Base-by-base conservation (phyloP, 2,113 vertebrate species). In the Oncorhynchus kisutch region DNA sequence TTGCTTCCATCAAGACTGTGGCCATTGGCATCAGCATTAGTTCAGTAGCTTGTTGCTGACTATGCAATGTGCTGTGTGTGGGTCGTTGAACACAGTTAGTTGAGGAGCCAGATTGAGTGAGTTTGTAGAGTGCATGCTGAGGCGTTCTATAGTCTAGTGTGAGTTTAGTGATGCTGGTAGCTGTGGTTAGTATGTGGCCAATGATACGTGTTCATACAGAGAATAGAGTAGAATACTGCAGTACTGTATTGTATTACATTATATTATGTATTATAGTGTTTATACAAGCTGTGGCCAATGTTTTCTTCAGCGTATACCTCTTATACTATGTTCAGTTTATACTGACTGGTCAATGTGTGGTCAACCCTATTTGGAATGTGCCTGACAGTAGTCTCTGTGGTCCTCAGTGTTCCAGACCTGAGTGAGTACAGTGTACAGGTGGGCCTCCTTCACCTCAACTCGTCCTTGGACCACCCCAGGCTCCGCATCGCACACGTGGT, bases 371-470 rank as follows among this genome's bases (percentile, higher is more conserved):
- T 9, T 62, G 59, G 2, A 14, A 12, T 67, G 65, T 67, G 25
- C 18, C 11, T 67, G 65, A 11, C 6, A 1, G 13, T 48, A 48
- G n/a, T 66, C 12, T n/a, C 72, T 86, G 20, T 78, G 65, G 64
- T 77, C 29, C 29, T 49, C 86, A 97, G 97, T 75, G 94, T 96
- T 87, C 97, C 95, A 84, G 96, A 98, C 76, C 90, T 99, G 72
- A 95, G 91, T 85, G 96, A 97, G 45, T 98, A 97, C 88, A 96
- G 95, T 73, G 95, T 95, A 48, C 97, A 94, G 93, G 95, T 97
- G 22, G 97, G 97, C 54, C 93, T 98, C 13, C 95, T 93, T 20
- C 95, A 97, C 78, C 94, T 99, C 72, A 95, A 95, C 5, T 93
- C 93, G 70, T 95, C 93, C 25, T 82, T 88, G 1, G 89, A 72